Conservation (phyloP, 2,113 vertebrate species). For the Tretioscincus oriximinensis region DNA sequence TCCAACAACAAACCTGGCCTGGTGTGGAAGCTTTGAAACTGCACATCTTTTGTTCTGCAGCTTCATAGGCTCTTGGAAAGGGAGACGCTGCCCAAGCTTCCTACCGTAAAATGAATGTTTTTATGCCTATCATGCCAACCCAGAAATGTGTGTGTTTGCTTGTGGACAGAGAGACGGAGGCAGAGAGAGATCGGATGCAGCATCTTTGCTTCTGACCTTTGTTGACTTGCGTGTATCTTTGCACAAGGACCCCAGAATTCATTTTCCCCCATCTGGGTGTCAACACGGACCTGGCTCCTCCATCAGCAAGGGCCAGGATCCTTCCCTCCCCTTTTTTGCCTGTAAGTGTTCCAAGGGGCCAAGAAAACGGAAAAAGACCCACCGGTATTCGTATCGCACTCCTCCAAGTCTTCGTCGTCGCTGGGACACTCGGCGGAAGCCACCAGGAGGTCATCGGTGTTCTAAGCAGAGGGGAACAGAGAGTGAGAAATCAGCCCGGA, state of each 20-base stretch:
- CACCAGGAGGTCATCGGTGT: constrained; percentile 92
- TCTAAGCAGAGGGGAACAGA: constrained; percentile 69
- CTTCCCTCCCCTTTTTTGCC: constrained; percentile 33
- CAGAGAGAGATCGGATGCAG: background rate
- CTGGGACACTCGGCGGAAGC: constrained; percentile 94
- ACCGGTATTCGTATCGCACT: constrained; percentile 95
- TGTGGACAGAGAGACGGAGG: background rate
- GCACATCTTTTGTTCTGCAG: no score
- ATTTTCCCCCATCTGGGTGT: background rate
- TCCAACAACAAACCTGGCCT: no score
- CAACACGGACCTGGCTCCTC: background rate
- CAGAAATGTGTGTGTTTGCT: no score
- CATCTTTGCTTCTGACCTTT: no score
- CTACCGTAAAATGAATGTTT: no score
- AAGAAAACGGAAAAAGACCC: constrained; percentile 76
- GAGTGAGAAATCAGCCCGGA: constrained; percentile 3
- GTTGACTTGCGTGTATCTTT: background rate
- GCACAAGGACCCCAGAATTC: fast-evolving
- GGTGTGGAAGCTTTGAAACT: no score
- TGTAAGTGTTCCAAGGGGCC: constrained; percentile 46
- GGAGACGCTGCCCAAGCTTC: no score
- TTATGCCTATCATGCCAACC: no score
- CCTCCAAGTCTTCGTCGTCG: constrained; percentile 94
- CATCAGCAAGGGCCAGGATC: no score
- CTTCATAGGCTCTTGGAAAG: no score